Evolutionary conservation across 2,888 invertebrate species (phyloP).

Genomic region (Rugalucina vietnamica): DNA sequence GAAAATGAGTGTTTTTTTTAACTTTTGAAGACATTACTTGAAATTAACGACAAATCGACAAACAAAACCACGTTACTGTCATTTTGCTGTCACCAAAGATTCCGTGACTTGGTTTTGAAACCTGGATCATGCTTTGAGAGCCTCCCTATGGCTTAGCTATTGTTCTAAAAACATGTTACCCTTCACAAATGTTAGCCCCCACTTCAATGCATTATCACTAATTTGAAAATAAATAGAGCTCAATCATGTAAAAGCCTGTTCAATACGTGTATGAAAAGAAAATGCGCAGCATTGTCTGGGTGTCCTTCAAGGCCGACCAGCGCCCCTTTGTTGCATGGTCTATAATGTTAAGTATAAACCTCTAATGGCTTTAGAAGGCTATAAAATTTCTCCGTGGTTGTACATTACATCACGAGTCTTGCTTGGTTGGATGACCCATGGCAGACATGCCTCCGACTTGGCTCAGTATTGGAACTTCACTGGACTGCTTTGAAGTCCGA

Average conservation of each 20-base stretch:
- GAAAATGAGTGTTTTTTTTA: too few relatives aligned
- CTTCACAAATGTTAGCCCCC: not conserved
- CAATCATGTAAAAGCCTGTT: too few relatives aligned
- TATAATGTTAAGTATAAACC: too few relatives aligned
- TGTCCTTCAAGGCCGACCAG: too few relatives aligned
- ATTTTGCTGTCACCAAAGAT: not conserved
- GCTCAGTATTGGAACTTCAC: not conserved
- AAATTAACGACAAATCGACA: not conserved
- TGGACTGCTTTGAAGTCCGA: not conserved
- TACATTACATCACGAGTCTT: too few relatives aligned
- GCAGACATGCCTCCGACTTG: too few relatives aligned
- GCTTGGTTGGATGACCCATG: too few relatives aligned
- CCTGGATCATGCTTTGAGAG: not conserved
- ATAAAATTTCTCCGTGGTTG: too few relatives aligned
- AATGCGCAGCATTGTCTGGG: too few relatives aligned
- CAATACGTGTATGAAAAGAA: too few relatives aligned
- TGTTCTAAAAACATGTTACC: not conserved
- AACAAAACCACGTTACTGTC: not conserved
- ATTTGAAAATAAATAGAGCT: conserved; percentile 12
- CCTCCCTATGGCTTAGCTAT: not conserved
- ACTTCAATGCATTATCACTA: not conserved
- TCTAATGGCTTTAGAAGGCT: too few relatives aligned
- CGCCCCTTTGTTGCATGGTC: too few relatives aligned
- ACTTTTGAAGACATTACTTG: not conserved
- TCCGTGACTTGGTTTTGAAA: not conserved